phyloP scores from a whole-genome alignment of 2,797 vertebrate genomes.

The Sebastes hopkinsi region DNA sequence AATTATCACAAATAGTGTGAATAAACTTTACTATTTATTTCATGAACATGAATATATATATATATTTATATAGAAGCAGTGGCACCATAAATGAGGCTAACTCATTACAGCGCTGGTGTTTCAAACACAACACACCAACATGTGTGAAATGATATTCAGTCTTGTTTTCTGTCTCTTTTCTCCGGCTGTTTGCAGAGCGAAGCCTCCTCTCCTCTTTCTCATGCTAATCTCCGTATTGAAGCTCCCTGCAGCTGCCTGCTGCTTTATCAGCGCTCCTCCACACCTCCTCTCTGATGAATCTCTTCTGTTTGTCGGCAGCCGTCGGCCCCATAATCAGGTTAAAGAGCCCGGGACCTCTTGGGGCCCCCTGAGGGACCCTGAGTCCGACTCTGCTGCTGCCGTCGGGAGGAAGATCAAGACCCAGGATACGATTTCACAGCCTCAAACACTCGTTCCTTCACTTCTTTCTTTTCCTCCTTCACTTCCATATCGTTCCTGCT shows the following conservation, averaged over 20 bases:
- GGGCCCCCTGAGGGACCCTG: slow-evolving; percentile 58
- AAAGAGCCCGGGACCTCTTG: slow-evolving; percentile 61
- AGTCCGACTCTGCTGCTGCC: slow-evolving; percentile 38
- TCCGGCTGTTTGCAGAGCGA: not conserved
- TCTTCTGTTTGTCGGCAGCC: slow-evolving; percentile 82
- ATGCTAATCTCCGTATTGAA: slow-evolving; percentile 81
- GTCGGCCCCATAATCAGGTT: slow-evolving; percentile 86
- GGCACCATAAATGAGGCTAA: not conserved
- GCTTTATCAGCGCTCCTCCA: slow-evolving; percentile 81
- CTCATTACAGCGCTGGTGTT: too few species aligned
- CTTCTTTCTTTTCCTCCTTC: not conserved
- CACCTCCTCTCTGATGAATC: slow-evolving; percentile 85
- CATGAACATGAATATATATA: too few species aligned
- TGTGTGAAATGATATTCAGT: not conserved
- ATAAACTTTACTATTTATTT: too few species aligned
- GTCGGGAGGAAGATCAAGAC: slow-evolving; percentile 10
- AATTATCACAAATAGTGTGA: too few species aligned
- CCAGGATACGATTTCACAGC: slow-evolving; percentile 22
- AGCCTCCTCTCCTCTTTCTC: slow-evolving; percentile 70
- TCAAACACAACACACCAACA: too few species aligned
- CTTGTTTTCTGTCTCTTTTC: not conserved
- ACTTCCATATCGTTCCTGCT: not conserved
- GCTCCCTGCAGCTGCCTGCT: slow-evolving; percentile 80
- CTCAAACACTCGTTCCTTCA: not conserved
- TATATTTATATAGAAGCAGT: too few species aligned